Evolutionary conservation across 2,888 invertebrate genomes (phyloP).

Genomic region (Apantesis nais): DNA sequence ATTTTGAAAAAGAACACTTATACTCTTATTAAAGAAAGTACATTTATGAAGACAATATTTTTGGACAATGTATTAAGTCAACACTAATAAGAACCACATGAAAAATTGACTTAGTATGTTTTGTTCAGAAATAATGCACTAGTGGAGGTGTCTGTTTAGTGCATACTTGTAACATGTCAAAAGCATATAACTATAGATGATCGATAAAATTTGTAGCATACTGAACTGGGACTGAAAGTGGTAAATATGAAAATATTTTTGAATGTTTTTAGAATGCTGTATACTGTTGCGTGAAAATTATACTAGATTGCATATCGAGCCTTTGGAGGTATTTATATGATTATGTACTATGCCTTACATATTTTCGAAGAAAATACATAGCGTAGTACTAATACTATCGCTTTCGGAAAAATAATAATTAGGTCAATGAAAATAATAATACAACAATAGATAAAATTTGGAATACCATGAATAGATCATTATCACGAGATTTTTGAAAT

Average conservation of each 20-base stretch:
- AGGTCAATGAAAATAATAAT: too few relatives aligned
- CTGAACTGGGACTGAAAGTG: neutral
- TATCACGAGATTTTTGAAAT: too few relatives aligned
- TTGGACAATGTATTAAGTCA: neutral
- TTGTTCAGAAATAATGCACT: neutral
- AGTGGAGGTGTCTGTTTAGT: neutral
- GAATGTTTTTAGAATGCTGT: too few relatives aligned
- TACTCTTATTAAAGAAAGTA: neutral
- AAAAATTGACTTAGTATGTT: constrained; percentile 1
- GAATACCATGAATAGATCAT: neutral
- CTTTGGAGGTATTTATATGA: too few relatives aligned
- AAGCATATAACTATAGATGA: neutral
- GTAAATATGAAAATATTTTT: too few relatives aligned
- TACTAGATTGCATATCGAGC: too few relatives aligned
- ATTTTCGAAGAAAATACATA: too few relatives aligned
- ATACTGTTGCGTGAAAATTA: too few relatives aligned
- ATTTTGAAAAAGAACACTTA: neutral
- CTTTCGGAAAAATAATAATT: too few relatives aligned
- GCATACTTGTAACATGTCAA: neutral
- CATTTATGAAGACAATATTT: neutral
- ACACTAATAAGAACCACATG: neutral
- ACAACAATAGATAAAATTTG: too few relatives aligned
- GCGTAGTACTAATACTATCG: too few relatives aligned
- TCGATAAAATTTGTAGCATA: neutral
- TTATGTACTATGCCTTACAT: too few relatives aligned